Evolutionary conservation across 2,113 vertebrate genomes (phyloP).

Genomic region (Erpornis zantholeuca): DNA sequence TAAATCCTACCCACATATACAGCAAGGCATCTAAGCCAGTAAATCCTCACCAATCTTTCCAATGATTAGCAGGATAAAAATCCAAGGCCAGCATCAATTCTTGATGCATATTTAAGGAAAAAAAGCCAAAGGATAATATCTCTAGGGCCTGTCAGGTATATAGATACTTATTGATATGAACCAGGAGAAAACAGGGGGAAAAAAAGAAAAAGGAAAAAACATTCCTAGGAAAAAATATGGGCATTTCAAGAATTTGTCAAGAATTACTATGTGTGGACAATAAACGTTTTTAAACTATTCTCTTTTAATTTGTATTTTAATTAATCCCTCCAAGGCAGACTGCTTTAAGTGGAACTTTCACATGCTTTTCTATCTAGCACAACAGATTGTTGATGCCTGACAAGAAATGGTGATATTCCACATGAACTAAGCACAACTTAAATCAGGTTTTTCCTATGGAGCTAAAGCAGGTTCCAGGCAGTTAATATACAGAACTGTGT

Average conservation of each 20-base stretch:
- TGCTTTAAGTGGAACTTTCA: neutral
- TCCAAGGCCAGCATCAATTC: neutral
- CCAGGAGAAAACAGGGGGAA: neutral
- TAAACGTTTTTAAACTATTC: neutral
- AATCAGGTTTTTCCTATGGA: neutral
- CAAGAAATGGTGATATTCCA: neutral
- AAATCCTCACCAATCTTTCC: conserved; percentile 12
- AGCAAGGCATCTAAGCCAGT: neutral
- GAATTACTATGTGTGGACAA: neutral
- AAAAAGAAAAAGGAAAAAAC: neutral
- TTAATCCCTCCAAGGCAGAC: neutral
- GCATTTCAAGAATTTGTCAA: neutral
- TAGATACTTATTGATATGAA: neutral
- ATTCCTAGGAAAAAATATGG: neutral
- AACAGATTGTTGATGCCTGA: neutral
- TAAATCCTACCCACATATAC: neutral
- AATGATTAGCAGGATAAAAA: conserved; percentile 35
- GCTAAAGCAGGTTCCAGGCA: neutral
- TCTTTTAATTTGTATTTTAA: neutral
- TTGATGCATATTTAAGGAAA: neutral
- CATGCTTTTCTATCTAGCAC: neutral
- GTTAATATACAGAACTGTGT: neutral
- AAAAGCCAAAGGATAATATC: neutral
- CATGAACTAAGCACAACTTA: neutral
- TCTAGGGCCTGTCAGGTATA: neutral